Evolutionary conservation across 2,888 invertebrate genomes (phyloP).

Genomic region (Phaonia tiefii): DNA sequence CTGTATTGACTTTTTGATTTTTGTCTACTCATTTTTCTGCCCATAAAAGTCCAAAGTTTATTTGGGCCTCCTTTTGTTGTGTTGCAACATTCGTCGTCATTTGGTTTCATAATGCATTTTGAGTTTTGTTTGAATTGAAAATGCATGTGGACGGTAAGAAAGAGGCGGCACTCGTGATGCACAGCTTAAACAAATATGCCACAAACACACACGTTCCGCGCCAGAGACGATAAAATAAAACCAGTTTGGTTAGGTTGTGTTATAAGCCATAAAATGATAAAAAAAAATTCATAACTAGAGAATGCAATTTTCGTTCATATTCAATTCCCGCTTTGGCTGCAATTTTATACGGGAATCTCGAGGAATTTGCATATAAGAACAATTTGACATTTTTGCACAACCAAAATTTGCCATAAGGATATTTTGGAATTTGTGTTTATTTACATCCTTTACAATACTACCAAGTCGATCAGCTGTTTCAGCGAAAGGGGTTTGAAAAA

Average conservation of each 20-base stretch:
- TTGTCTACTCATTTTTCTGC: neutral
- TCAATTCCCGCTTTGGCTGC: too few relatives aligned
- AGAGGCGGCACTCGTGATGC: slow-evolving; percentile 19
- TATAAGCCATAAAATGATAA: too few relatives aligned
- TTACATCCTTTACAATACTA: too few relatives aligned
- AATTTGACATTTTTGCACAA: too few relatives aligned
- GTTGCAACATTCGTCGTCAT: neutral
- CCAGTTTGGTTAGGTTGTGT: slow-evolving; percentile 35
- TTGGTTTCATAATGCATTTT: slow-evolving; percentile 38
- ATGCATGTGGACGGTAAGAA: slow-evolving; percentile 3
- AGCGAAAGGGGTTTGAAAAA: too few relatives aligned
- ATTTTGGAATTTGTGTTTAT: too few relatives aligned
- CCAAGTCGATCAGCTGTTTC: too few relatives aligned
- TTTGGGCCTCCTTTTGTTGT: slow-evolving; percentile 23
- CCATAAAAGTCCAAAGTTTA: slow-evolving; percentile 48
- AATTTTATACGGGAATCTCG: too few relatives aligned
- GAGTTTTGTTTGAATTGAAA: slow-evolving; percentile 18
- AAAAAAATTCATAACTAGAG: too few relatives aligned
- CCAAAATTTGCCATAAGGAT: too few relatives aligned
- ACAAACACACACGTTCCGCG: neutral
- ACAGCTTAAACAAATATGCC: slow-evolving; percentile 34
- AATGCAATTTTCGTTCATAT: too few relatives aligned
- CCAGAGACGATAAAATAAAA: neutral
- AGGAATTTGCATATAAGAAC: too few relatives aligned
- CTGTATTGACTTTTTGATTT: neutral